Base-by-base conservation (phyloP, 2,888 invertebrate species). In the Sthenelais limicola region DNA sequence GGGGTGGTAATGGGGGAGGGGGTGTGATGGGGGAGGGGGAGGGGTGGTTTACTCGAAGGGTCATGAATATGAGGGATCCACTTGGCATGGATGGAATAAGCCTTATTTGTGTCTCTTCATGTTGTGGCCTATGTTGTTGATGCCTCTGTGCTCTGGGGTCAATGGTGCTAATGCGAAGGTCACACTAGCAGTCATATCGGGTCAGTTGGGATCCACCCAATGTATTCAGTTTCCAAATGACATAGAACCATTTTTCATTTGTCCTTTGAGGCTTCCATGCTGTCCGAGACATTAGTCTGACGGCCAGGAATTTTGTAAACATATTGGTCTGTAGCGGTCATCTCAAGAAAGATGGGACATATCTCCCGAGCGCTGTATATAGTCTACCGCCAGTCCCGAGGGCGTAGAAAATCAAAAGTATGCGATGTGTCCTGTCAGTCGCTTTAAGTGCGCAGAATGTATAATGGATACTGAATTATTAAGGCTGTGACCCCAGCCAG, bases 371-470 rank as follows among this genome's bases (percentile, higher is more conserved):
- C n/a, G n/a, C n/a, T n/a, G n/a, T n/a, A n/a, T n/a, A n/a, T n/a
- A 18, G 38, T 15, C 35, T 1, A 9, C 38, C 21, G 3, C 52
- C 52, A n/a, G n/a, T n/a, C n/a, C n/a, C 26, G 38, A 9, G 38
- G 62, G n/a, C 26, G 62, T 24, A 62, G 62, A 62, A n/a, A 62
- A 62, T 62, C 62, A 62, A 5, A 62, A 62, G 62, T 62, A 62
- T 62, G 62, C 43, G 28, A 38, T n/a, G n/a, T 21, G 38, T 21
- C 38, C 56, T 18, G 38, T 62, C 38, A 24, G 24, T 9, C 35
- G 38, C n/a, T 21, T 35, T 24, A 43, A n/a, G 21, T 3, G 24
- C 62, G 9, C 38, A 21, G 62, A 62, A 62, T 62, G 62, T 43
- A 62, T 62, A 62, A 62, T 62, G 62, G 62, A 5, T 35, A 35